Evolutionary conservation across 53 echinoderm and acorn worm genomes (phyloP).

Genomic region (Echinarachnius parma): DNA sequence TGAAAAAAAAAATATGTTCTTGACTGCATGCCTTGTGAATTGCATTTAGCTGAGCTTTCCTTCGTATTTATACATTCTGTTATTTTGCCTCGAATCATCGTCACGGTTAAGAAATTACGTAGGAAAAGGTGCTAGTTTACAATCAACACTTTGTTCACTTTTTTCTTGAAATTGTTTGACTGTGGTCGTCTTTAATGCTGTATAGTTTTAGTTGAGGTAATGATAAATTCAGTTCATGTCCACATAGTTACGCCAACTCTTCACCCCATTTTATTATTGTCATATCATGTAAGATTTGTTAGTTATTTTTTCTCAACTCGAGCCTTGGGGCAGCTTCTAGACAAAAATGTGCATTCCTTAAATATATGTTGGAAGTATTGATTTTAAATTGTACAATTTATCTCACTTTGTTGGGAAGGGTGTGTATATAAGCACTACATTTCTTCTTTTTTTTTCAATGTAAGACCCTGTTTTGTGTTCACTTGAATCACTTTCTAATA

Average conservation of each 20-base stretch:
- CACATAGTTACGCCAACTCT: constrained; percentile 32
- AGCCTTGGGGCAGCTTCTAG: constrained; percentile 37
- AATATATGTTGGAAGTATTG: not conserved
- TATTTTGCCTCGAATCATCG: too few species aligned
- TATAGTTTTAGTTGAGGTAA: not conserved
- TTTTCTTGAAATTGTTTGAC: not conserved
- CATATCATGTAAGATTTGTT: too few species aligned
- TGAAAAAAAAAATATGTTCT: too few species aligned
- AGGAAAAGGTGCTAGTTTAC: constrained; percentile 46
- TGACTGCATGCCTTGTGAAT: constrained; percentile 37
- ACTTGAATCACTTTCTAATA: too few species aligned
- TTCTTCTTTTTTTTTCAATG: too few species aligned
- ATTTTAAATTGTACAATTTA: not conserved
- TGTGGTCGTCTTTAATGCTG: constrained; percentile 8
- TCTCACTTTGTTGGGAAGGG: not conserved
- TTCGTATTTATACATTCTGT: not conserved
- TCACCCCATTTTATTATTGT: too few species aligned
- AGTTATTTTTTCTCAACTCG: constrained; percentile 30
- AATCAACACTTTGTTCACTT: constrained; percentile 17
- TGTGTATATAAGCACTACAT: too few species aligned
- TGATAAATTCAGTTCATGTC: not conserved
- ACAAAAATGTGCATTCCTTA: constrained; percentile 33
- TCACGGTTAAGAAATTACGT: not conserved
- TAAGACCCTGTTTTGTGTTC: too few species aligned
- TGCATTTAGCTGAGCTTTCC: constrained; percentile 21